A percentile compares a stretch with the other conserved stretches of the same genome.
Conservation (phyloP, 2,797 vertebrate genomes). For the Mormyrops boulengeri region DNA sequence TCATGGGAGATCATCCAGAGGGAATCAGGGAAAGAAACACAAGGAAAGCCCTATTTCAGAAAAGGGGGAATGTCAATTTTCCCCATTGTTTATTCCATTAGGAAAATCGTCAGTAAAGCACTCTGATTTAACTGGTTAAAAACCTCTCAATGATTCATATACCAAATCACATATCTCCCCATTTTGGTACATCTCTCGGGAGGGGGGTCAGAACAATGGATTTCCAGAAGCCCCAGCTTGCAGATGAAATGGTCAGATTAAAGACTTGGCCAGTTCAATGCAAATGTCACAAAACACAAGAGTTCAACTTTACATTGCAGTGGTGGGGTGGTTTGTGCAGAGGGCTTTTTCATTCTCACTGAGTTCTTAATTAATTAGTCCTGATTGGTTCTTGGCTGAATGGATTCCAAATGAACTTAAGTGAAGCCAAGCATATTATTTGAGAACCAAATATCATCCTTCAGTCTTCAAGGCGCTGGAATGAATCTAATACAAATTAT, state of each 20-base stretch:
- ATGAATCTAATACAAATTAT: background rate
- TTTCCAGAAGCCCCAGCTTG: background rate
- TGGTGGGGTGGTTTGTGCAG: background rate
- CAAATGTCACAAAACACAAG: background rate
- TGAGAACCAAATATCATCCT: background rate
- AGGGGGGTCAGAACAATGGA: background rate
- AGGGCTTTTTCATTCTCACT: background rate
- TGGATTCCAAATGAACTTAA: background rate
- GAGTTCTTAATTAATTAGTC: background rate
- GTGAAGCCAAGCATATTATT: background rate
- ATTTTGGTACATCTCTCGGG: background rate
- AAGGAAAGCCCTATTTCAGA: background rate
- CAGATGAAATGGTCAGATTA: background rate
- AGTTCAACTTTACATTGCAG: background rate
- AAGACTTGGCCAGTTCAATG: background rate
- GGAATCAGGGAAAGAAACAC: background rate
- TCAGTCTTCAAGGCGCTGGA: background rate
- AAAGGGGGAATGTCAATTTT: background rate
- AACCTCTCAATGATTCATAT: background rate
- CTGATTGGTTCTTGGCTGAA: background rate
- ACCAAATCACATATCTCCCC: background rate
- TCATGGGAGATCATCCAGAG: background rate
- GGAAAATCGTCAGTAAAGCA: background rate
- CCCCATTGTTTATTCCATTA: background rate
- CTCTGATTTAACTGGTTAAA: background rate